Evolutionary conservation across 2,797 vertebrate genomes (phyloP).

Genomic region (Tragelaphus oryx): DNA sequence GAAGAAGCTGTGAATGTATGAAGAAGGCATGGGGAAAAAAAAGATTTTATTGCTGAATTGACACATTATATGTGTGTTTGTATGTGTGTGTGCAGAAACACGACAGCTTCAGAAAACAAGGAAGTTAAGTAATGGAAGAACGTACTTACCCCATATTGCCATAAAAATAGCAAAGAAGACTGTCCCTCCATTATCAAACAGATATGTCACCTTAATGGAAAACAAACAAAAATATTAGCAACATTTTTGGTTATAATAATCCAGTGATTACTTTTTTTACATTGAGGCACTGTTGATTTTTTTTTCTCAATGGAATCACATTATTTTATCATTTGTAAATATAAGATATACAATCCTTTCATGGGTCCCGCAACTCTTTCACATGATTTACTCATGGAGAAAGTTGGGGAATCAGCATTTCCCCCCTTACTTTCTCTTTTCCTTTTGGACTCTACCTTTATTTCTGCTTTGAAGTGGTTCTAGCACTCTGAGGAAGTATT

Average conservation of each 20-base stretch:
- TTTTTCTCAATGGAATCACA: not conserved
- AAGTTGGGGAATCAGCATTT: not conserved
- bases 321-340: not conserved
- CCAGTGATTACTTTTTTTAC: not conserved
- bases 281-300: not conserved
- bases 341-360: not conserved
- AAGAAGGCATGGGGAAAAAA: not conserved
- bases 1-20: not conserved
- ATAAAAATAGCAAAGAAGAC: constrained; percentile 99
- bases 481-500: not conserved
- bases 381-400: not conserved
- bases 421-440: not conserved
- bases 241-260: not conserved
- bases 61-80: not conserved
- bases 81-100: not conserved
- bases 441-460: not conserved
- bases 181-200: constrained; percentile 99
- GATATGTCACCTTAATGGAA: constrained; percentile 91
- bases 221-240: constrained; percentile 55
- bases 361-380: not conserved
- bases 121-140: not conserved
- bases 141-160: constrained; percentile 98
- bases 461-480: not conserved
- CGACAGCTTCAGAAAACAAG: not conserved
- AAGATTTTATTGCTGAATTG: not conserved